Evolutionary conservation across 1,140 invertebrate species (phyloP), one percentile per base, ranked within the genome.

Genomic region (Listronotus oregonensis): DNA sequence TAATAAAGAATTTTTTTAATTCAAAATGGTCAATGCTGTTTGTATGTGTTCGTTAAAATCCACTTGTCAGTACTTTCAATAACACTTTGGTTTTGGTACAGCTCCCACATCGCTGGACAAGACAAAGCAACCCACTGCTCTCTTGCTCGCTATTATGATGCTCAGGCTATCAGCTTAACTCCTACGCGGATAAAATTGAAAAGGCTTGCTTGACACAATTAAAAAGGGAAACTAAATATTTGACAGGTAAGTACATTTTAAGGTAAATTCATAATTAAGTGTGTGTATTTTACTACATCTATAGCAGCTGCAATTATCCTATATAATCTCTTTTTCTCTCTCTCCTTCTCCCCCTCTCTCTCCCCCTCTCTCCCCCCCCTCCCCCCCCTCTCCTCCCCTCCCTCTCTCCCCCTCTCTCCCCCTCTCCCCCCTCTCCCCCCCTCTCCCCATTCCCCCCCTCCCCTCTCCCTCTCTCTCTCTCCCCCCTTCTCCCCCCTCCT

Each of bases 51-150:
- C 6, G 6, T 46, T 39, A 8, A 39, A 8, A 39, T 39, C 7
- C 7, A 39, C 12, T 39, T 8, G 7, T 39, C 37, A 7, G 12
- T 7, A 8, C 12, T 39, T 39, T 9, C 14, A 9, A n/a, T 46
- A 6, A 10, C n/a, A n/a, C n/a, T 46, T 44, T 51, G 93, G 94
- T 99, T n/a, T 98, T 78, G 98, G 98, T 64, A 99, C 97, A 64
- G 98, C 98, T 27, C 98, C 98, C 0, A 99, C 79, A 99, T 99
- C 78, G 98, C 98, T 64, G 97, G 97, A 37, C 90, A 97, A 83
- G 97, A 99, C 81, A 90, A 96, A 82, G 98, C 98, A 99, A 99
- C 80, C 98, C 98, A 99, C 98, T 32, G 98, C 98, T 21, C 85
- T 99, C 6, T 84, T 99, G 18, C 82, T 99, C 21, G 92, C 94